These are phyloP conservation scores for Liparis tanakae DNA, from an alignment of 2,797 vertebrate species.

Conservation along the genomic window DNA sequence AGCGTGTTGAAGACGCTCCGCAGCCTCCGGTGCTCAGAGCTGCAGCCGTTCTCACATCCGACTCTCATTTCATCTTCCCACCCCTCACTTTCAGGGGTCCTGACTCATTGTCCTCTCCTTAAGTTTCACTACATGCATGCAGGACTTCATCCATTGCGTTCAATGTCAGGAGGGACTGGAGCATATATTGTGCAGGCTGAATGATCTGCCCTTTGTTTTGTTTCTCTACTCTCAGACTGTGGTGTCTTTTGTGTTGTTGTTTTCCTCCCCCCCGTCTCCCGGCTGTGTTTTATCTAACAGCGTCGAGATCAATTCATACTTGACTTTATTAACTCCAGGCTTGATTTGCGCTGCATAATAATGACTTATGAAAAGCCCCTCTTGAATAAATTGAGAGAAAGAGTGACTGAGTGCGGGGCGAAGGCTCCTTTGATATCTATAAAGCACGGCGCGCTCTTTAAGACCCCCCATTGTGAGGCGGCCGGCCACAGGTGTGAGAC, in stretches of 20 bases:
- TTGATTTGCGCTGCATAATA: not conserved
- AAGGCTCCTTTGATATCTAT: conserved; percentile 1
- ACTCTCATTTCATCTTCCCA: conserved; percentile 8
- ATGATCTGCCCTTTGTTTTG: not conserved
- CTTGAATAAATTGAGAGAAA: not conserved
- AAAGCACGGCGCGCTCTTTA: not conserved
- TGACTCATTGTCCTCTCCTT: conserved; percentile 13
- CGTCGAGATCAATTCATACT: not conserved
- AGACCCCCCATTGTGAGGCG: conserved; percentile 2
- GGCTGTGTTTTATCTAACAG: not conserved
- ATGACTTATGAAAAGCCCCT: not conserved
- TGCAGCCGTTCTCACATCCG: no score
- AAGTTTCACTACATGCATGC: conserved; percentile 19
- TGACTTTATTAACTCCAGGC: not conserved
- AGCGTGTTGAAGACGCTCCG: conserved; percentile 47
- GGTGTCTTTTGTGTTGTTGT: not conserved
- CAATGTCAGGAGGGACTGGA: conserved; percentile 10
- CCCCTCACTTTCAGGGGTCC: conserved; percentile 6
- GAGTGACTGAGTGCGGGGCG: not conserved
- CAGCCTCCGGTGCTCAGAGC: conserved; percentile 42
- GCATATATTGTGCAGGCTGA: not conserved
- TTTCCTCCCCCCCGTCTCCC: not conserved
- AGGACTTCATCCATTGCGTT: conserved; percentile 14
- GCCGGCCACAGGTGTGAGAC: conserved; percentile 37
- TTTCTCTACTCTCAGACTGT: conserved; percentile 1